phyloP scores from a whole-genome alignment of 2,113 vertebrate species.

The Colinus virginianus region DNA sequence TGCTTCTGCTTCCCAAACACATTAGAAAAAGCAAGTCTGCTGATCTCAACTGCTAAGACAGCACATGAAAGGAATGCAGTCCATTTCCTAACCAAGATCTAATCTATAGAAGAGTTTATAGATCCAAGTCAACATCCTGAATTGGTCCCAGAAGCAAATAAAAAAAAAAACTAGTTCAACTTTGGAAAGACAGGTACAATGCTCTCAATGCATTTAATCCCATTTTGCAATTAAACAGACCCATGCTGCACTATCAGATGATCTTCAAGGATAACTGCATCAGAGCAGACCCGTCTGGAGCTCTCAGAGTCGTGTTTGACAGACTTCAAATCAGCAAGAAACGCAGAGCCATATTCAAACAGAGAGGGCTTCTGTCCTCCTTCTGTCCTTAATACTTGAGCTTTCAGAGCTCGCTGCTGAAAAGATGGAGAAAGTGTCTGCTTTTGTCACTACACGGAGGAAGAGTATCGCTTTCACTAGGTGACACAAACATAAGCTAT shows the following conservation, averaged over 20 bases:
- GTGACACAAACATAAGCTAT: background rate
- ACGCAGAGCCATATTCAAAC: background rate
- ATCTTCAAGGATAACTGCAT: constrained; percentile 38
- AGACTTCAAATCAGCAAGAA: constrained; percentile 11
- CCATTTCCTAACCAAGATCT: constrained; percentile 73
- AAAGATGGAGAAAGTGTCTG: background rate
- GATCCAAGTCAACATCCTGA: constrained; percentile 70
- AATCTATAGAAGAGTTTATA: constrained; percentile 69
- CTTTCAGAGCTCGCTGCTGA: background rate
- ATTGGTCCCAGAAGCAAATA: constrained; percentile 61
- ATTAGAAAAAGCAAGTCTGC: constrained; percentile 66
- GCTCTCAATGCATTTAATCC: constrained; percentile 4
- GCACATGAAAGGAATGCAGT: constrained; percentile 69
- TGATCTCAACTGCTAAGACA: constrained; percentile 69
- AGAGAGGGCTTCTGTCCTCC: background rate
- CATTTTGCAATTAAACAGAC: constrained; percentile 1
- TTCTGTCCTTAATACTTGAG: background rate
- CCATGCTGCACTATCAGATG: background rate
- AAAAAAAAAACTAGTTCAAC: constrained; percentile 47
- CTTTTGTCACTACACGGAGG: background rate
- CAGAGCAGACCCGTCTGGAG: constrained; percentile 11
- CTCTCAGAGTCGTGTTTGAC: background rate
- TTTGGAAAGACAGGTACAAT: constrained; percentile 34
- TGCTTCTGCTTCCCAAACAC: constrained; percentile 63
- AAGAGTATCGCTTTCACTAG: background rate